Conservation (phyloP, 2,797 vertebrate genomes). For the Heterohyrax brucei region DNA sequence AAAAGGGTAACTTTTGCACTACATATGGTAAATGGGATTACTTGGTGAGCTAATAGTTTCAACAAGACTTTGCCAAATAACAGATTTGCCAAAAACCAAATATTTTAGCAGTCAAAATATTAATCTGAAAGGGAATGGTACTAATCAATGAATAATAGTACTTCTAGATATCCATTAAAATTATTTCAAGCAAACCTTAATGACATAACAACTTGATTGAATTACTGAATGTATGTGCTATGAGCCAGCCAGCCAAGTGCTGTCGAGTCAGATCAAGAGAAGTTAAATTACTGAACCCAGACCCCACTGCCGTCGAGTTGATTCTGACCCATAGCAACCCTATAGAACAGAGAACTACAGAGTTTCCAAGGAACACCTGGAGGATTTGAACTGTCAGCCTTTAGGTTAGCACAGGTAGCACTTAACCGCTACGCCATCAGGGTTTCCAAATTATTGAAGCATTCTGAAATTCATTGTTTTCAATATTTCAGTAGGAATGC, state of each 20-base stretch:
- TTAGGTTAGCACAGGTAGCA: too few relatives aligned
- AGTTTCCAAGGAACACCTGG: too few relatives aligned
- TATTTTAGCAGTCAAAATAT: slow-evolving; percentile 20
- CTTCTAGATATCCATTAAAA: slow-evolving; percentile 12
- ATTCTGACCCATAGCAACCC: too few relatives aligned
- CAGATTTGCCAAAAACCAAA: neutral
- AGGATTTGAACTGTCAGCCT: too few relatives aligned
- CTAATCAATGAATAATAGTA: neutral
- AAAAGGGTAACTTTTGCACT: slow-evolving; percentile 4
- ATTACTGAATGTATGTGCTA: slow-evolving; percentile 17
- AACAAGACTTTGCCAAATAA: neutral
- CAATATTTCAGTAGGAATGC: neutral
- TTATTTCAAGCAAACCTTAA: neutral
- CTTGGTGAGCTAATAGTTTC: slow-evolving; percentile 21
- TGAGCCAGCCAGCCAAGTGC: too few relatives aligned
- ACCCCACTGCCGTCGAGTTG: too few relatives aligned
- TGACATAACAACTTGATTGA: neutral
- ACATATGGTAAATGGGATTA: neutral
- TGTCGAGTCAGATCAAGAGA: too few relatives aligned
- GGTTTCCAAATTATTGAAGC: slow-evolving; percentile 19
- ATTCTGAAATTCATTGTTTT: slow-evolving; percentile 57
- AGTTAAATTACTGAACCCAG: neutral
- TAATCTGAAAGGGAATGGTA: neutral
- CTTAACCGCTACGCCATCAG: too few relatives aligned
- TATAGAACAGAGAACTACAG: too few relatives aligned